A percentile compares a stretch with the other conserved stretches of the same genome.
phyloP scores from a whole-genome alignment of 64 coral and sea anemone genomes.

The Stichodactyla mertensii region DNA sequence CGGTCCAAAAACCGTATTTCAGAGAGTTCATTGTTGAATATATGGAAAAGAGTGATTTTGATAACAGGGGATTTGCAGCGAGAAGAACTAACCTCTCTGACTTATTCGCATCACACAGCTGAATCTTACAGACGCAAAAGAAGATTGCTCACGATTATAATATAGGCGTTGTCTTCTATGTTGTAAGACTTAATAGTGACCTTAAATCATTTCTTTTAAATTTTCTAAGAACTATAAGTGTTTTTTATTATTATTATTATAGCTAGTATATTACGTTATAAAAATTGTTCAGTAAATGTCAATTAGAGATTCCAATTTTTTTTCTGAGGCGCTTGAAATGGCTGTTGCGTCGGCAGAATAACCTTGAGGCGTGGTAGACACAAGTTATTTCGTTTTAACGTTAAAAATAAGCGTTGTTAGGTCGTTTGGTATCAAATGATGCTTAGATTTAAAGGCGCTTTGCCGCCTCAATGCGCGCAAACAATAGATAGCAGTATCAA shows the following conservation, averaged over 20 bases:
- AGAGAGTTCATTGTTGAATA: neutral
- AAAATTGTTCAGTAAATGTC: too few species aligned
- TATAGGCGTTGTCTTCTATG: neutral
- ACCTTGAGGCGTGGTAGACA: neutral
- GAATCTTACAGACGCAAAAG: neutral
- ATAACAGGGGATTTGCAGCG: neutral
- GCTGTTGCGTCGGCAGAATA: neutral
- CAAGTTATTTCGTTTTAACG: neutral
- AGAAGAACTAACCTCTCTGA: neutral
- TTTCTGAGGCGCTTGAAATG: too few species aligned
- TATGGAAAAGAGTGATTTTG: neutral
- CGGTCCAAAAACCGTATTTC: neutral
- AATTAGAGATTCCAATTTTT: too few species aligned
- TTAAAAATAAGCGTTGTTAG: constrained; percentile 6
- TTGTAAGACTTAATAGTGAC: neutral
- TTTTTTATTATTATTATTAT: neutral
- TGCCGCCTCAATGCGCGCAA: neutral
- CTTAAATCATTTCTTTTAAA: neutral
- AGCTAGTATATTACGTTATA: neutral
- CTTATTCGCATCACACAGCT: neutral
- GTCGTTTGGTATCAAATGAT: neutral
- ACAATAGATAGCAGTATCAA: neutral
- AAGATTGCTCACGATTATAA: neutral
- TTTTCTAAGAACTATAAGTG: neutral
- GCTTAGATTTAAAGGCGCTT: constrained; percentile 6